Conservation (phyloP, 2,113 vertebrate genomes). For the Ailuropoda melanoleuca region DNA sequence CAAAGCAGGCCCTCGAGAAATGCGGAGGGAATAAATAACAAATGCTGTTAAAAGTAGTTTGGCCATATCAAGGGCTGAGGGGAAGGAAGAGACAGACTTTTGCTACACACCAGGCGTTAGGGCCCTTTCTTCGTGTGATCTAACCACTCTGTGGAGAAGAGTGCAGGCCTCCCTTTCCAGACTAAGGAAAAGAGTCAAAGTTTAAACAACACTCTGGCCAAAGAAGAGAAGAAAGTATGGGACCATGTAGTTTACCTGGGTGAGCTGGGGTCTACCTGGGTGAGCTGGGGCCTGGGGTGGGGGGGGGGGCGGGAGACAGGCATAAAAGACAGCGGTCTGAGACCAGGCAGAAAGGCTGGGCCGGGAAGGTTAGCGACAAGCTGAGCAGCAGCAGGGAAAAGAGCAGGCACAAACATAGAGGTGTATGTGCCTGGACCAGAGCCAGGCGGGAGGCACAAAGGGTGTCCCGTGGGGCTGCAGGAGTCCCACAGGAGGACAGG, state of each 20-base stretch:
- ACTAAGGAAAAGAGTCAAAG: background rate
- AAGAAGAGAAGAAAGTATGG: background rate
- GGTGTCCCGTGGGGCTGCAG: background rate
- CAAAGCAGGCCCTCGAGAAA: background rate
- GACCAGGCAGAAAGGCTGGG: background rate
- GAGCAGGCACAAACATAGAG: background rate
- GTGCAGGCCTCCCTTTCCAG: background rate
- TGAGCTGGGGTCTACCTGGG: background rate
- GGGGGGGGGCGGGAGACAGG: too few relatives aligned
- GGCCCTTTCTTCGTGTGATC: background rate
- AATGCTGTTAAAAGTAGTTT: background rate
- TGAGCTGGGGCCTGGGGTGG: too few relatives aligned
- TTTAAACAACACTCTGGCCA: background rate
- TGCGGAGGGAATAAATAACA: background rate
- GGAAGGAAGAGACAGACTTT: background rate
- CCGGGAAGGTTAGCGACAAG: background rate
- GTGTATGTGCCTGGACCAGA: background rate
- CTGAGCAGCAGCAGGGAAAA: background rate
- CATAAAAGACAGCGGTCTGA: background rate
- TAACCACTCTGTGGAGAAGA: background rate
- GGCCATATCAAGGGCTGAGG: background rate
- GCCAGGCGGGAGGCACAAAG: background rate
- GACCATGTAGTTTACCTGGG: background rate
- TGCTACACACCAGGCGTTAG: background rate
- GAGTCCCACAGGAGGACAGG: accelerated